Evolutionary conservation across 2,113 vertebrate species (phyloP).

Genomic region (Lycaon pictus): DNA sequence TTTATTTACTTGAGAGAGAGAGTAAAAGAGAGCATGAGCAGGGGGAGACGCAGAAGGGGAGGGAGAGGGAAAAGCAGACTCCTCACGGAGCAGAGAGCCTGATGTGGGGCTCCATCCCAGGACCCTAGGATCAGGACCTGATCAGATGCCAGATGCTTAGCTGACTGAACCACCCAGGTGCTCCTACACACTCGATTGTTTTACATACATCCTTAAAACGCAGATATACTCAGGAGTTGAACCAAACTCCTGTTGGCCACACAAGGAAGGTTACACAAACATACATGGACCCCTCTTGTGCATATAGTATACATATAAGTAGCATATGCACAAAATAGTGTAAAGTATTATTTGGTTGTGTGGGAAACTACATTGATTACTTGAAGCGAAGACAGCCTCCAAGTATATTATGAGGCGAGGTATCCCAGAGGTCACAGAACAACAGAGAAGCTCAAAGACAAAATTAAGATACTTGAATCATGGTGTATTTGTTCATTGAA

Average conservation of each 20-base stretch:
- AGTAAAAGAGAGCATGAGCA: too few relatives aligned
- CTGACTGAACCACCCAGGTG: too few relatives aligned
- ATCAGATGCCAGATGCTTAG: too few relatives aligned
- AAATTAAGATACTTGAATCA: not conserved
- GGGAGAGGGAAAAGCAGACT: too few relatives aligned
- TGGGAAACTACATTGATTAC: not conserved
- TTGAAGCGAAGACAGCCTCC: not conserved
- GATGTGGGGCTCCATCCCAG: too few relatives aligned
- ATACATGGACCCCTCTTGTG: not conserved
- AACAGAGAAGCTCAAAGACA: not conserved
- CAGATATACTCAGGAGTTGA: not conserved
- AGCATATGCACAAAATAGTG: not conserved
- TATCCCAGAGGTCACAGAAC: not conserved
- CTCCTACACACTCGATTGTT: too few relatives aligned
- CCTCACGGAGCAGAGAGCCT: too few relatives aligned
- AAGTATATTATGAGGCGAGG: not conserved
- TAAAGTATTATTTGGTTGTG: not conserved
- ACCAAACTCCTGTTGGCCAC: not conserved
- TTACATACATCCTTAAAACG: too few relatives aligned
- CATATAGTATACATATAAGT: not conserved
- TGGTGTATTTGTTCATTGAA: not conserved
- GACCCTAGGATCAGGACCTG: too few relatives aligned
- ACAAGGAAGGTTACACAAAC: not conserved
- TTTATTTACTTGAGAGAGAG: too few relatives aligned
- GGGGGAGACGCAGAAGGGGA: too few relatives aligned